Base-by-base conservation (phyloP, 53 echinoderm and acorn worm species). In the Glandiceps talaboti region DNA sequence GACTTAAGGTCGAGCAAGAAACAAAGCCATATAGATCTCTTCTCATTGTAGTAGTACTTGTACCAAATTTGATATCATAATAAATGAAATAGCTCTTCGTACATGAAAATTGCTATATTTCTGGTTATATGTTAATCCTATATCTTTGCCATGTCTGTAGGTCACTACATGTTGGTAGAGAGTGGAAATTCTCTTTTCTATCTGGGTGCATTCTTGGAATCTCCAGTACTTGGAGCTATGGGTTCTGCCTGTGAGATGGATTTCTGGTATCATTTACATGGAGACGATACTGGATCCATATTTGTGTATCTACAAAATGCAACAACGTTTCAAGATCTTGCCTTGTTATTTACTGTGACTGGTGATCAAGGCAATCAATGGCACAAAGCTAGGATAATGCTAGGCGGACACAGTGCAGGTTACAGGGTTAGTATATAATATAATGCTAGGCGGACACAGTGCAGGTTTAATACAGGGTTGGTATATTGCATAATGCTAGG, bases 241-340 rank as follows among this genome's bases (percentile, higher is more conserved):
- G 31, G 30, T 12, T 14, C 14, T 33, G 30, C 1, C 87, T 91
- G 95, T 78, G 20, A 12, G 64, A 45, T 94, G 30, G 80, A 88
- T 12, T 87, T 94, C 29, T 94, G 79, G 85, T 94, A 94, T 83
- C 95, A 94, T 82, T 86, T 94, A 87, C 81, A 76, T 29, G 95
- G 95, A 0, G 83, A 78, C 30, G 85, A 88, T 30, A 84, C 91
- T 73, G 75, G 81, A 83, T 82, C 32, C 84, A 78, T 25, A 78
- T 94, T 14, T 85, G 32, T 32, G 79, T 78, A 32, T 31, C 26
- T 27, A 32, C 79, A 45, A 45, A 6, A 45, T 45, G 6, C 64
- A 20, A 20, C 6, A 6, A 20, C 6, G 6, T 20, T 20, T 45
- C 64, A 12, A 6, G 6, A 20, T 45, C 20, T 45, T 6, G 6